A percentile compares a stretch with the other conserved stretches of the same genome.
Conservation (phyloP, 2,797 vertebrate genomes). For the Lepilemur ruficaudatus region DNA sequence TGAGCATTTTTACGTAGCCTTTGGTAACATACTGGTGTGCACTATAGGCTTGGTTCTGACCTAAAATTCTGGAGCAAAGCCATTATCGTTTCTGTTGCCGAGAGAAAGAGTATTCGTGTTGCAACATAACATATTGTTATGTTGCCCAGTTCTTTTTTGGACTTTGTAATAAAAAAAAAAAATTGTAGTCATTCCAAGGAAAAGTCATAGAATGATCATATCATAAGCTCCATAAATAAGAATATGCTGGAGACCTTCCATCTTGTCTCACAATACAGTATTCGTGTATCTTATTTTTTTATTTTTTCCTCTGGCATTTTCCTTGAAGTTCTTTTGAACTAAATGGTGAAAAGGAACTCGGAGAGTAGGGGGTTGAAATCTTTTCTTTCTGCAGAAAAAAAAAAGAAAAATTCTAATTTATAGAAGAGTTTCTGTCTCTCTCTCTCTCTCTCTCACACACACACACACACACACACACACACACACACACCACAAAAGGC, state of each 20-base stretch:
- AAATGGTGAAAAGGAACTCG: constrained; percentile 19
- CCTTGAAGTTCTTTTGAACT: constrained; percentile 22
- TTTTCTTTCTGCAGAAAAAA: neutral
- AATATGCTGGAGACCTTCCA: neutral
- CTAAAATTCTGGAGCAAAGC: constrained; percentile 31
- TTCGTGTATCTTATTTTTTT: neutral
- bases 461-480: neutral
- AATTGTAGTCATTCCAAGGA: constrained; percentile 38
- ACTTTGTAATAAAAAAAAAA: constrained; percentile 46
- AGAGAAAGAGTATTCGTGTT: constrained; percentile 40
- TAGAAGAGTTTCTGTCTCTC: neutral
- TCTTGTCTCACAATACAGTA: neutral
- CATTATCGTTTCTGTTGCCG: neutral
- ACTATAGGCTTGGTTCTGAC: neutral
- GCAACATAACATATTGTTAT: constrained; percentile 27
- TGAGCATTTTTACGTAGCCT: neutral
- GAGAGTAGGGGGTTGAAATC: neutral
- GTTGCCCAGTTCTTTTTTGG: neutral
- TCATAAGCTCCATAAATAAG: constrained; percentile 49
- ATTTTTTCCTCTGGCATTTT: constrained; percentile 6
- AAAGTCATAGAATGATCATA: constrained; percentile 56
- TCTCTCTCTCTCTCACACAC: too few relatives aligned
- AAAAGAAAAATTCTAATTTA: neutral
- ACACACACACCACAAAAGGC: constrained; percentile 7
- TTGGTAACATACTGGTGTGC: neutral